These are phyloP conservation scores for Bombus picipes DNA, from an alignment of 1,140 invertebrate species.

Conservation along the genomic window DNA sequence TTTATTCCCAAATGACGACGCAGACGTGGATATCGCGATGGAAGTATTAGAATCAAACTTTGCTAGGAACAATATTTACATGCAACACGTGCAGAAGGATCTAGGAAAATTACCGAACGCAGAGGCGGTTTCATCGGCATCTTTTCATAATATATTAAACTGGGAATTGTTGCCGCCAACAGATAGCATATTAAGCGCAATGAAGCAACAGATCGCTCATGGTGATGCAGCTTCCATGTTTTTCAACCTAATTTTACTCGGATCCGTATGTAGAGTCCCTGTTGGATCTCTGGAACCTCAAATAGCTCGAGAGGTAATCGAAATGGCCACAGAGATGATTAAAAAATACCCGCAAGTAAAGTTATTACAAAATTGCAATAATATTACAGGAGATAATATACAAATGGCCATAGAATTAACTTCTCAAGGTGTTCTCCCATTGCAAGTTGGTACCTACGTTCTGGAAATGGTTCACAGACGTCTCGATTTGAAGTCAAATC, in stretches of 20 bases:
- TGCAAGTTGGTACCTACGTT: constrained; percentile 79
- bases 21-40: constrained; percentile 80
- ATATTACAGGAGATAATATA: constrained; percentile 76
- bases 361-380: constrained; percentile 68
- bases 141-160: constrained; percentile 78
- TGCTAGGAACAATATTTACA: constrained; percentile 78
- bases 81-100: constrained; percentile 76
- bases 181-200: constrained; percentile 69
- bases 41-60: constrained; percentile 83
- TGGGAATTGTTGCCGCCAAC: constrained; percentile 73
- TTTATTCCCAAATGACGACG: constrained; percentile 83
- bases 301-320: constrained; percentile 73
- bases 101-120: constrained; percentile 72
- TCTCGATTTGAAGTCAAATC: constrained; percentile 71
- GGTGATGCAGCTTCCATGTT: constrained; percentile 75
- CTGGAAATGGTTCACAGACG: constrained; percentile 79
- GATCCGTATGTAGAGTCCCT: constrained; percentile 77
- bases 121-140: constrained; percentile 70
- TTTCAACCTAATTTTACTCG: constrained; percentile 79
- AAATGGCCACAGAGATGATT: constrained; percentile 77
- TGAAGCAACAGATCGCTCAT: constrained; percentile 70
- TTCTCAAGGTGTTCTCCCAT: constrained; percentile 71
- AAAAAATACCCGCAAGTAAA: constrained; percentile 67
- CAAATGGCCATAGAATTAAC: constrained; percentile 71
- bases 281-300: constrained; percentile 69